These are phyloP conservation scores for Rynchops niger DNA, from an alignment of 2,113 vertebrate genomes.

Conservation along the genomic window DNA sequence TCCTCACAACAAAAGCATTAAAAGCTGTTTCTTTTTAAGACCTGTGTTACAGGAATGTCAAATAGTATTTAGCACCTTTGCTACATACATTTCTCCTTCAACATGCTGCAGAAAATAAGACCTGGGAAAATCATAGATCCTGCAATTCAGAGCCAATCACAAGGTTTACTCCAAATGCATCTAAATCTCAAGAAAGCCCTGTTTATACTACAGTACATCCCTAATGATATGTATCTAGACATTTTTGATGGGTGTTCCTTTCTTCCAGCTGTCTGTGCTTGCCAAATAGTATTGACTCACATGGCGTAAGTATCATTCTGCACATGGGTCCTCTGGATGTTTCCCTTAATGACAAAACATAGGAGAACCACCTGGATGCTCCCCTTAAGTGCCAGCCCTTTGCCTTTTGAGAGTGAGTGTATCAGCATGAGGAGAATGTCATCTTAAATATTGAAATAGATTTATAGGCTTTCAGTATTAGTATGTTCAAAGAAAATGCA, in stretches of 20 bases:
- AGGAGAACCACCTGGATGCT: not conserved
- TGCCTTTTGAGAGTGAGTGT: not conserved
- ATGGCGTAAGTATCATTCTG: not conserved
- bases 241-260: not conserved
- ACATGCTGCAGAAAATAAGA: not conserved
- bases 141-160: not conserved
- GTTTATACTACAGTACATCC: not conserved
- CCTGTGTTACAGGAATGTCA: not conserved
- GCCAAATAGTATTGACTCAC: not conserved
- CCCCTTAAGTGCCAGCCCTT: not conserved
- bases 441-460: not conserved
- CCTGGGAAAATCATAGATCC: not conserved
- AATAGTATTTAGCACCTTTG: not conserved
- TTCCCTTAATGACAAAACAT: not conserved
- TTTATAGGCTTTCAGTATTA: not conserved
- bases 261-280: not conserved
- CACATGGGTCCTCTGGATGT: not conserved
- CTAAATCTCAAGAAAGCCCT: not conserved
- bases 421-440: not conserved
- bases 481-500: not conserved
- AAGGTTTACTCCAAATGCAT: not conserved
- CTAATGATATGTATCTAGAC: not conserved
- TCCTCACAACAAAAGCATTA: not conserved
- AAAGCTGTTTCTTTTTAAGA: not conserved
- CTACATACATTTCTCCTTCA: not conserved